Evolutionary conservation across 2,888 invertebrate genomes (phyloP), one percentile per base, ranked within the genome.

Genomic region (Boloria euphrosyne): DNA sequence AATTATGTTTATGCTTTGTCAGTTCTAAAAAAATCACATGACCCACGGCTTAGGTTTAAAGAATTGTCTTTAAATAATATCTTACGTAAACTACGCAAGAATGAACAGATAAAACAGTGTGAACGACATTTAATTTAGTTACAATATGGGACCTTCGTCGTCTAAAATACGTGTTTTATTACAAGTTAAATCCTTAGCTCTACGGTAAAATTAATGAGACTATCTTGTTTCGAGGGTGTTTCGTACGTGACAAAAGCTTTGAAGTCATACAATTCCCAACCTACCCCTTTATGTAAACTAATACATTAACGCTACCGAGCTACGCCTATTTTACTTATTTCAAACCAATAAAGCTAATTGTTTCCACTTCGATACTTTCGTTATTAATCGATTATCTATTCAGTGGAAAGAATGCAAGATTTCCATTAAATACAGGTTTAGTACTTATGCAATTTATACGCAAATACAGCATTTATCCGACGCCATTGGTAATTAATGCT

Each of bases 271-370:
- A 53, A 65, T 44, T 31, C 38, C 18, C 50, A 18, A 46, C 58
- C 58, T 38, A 64, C 27, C 62, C 47, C 62, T 62, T 62, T 67
- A 58, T 61, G 69, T 65, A 67, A 69, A 69, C 62, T 65, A 67
- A 69, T 69, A 65, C 58, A 65, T 69, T 59, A 64, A 31, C 14
- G 51, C 59, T 38, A 38, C 51, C 53, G 43, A 49, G 47, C 52
- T 59, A 58, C 61, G 51, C 58, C 61, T 64, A 64, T 52, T 43
- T 27, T 43, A 55, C 65, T 52, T 43, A 44, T 58, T 53, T 53
- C 22, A 49, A 53, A 50, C 50, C 55, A 66, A 63, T 64, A 61
- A 64, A 46, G 47, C 43, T 64, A 58, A 61, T 60, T 66, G 58
- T 64, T 60, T 54, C 31, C 31, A 5, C 10, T 31, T 53, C 14